phyloP scores from a whole-genome alignment of 2,113 vertebrate species.

The Bubalus kerabau region DNA sequence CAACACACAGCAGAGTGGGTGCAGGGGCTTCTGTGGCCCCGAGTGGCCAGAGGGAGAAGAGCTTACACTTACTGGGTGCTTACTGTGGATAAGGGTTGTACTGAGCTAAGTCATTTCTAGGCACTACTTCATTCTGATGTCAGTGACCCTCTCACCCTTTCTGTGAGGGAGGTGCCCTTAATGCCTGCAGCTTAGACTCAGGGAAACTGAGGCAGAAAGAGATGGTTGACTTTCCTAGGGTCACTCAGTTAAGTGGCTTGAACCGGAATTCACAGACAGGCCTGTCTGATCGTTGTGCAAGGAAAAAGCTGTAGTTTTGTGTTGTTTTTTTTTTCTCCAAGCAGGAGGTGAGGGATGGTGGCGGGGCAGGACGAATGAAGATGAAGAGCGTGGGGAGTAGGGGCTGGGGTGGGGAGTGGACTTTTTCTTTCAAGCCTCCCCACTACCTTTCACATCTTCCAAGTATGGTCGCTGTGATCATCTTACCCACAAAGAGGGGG shows the following conservation, averaged over 20 bases:
- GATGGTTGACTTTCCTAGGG: background rate
- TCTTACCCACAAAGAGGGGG: background rate
- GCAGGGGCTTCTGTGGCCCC: background rate
- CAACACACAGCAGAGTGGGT: background rate
- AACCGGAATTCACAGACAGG: background rate
- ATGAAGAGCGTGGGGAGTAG: background rate
- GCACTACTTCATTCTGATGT: background rate
- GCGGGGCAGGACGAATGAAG: background rate
- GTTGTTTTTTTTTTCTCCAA: background rate
- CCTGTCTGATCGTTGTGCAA: background rate
- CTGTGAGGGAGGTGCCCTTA: background rate
- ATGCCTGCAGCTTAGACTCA: background rate
- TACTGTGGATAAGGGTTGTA: background rate
- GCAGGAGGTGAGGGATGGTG: background rate
- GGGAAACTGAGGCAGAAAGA: background rate
- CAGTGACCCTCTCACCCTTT: background rate
- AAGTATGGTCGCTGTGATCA: background rate
- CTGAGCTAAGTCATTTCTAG: background rate
- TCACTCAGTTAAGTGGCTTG: background rate
- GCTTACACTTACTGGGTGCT: background rate
- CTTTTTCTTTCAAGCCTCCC: background rate
- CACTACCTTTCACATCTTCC: background rate
- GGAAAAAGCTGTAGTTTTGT: background rate
- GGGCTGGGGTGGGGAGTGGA: background rate
- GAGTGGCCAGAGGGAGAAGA: background rate